Evolutionary conservation across 2,113 vertebrate species (phyloP), one percentile per base, ranked within the genome.

Genomic region (Pholis gunnellus): DNA sequence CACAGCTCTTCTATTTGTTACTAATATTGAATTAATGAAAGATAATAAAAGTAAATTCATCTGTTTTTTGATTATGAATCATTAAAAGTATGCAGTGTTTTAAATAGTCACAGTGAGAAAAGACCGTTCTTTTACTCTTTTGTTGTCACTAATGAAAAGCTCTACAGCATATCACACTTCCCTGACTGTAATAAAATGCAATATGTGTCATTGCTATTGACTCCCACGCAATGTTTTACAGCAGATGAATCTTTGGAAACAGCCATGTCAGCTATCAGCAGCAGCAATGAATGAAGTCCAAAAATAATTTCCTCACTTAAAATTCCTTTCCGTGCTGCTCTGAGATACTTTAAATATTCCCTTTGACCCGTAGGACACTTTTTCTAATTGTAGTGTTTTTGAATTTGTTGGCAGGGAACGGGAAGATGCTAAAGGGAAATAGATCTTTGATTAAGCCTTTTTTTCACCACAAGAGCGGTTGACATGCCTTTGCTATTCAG

Each of bases 171-270:
- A 64, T 63, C 27, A 38, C 17, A 22, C 10, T 48, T 48, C 9
- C 20, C 29, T 70, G n/a, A 72, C 18, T 66, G 18, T 15, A 75
- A 59, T 44, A 22, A 42, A 65, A 40, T 40, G 36, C 29, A 70
- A 29, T 29, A 20, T 20, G 50, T 59, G 72, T 72, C 61, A 52
- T 80, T n/a, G 72, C 17, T 17, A 29, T 75, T 66, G 83, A 76
- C 59, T 75, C 77, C 18, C 46, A 79, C 64, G 36, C 54, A 44
- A 18, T 46, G 17, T 65, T 65, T 70, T 70, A 57, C 50, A 48
- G 31, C 13, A n/a, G 46, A 34, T 22, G 17, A 6, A 15, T 64
- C 65, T 70, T 31, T 75, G 64, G 63, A 74, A 74, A 78, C 54
- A 68, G 52, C 54, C 63, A 3, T 34, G 69, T 61, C 52, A 73